These are phyloP conservation scores for Macrosiphum euphorbiae DNA, from an alignment of 2,888 invertebrate genomes.

Conservation along the genomic window DNA sequence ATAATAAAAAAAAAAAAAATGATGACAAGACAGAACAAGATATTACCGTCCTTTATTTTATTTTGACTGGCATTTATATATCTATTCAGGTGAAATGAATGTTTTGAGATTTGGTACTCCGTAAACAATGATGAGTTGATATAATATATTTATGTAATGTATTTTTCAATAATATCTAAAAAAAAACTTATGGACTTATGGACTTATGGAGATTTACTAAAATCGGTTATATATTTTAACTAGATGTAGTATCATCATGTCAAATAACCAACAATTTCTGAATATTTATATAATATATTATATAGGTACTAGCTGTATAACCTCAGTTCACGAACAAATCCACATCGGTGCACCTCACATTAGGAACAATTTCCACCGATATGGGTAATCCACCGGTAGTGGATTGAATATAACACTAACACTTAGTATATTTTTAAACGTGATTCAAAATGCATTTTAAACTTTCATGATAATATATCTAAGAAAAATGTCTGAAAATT, in stretches of 20 bases:
- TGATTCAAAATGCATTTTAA: neutral
- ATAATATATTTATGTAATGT: neutral
- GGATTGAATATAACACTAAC: neutral
- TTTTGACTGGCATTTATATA: constrained; percentile 17
- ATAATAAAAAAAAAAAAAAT: constrained; percentile 8
- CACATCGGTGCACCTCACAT: neutral
- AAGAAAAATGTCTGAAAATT: neutral
- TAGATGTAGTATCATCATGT: neutral
- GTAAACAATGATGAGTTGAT: neutral
- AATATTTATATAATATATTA: neutral
- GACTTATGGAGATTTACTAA: neutral
- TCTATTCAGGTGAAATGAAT: constrained; percentile 38
- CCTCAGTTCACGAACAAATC: neutral
- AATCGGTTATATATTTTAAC: neutral
- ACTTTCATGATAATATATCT: neutral
- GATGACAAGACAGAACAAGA: constrained; percentile 41
- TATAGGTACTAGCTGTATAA: neutral
- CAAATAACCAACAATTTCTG: neutral
- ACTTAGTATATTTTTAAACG: neutral
- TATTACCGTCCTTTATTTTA: constrained; percentile 30
- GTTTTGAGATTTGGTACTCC: constrained; percentile 9
- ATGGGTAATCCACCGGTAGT: neutral
- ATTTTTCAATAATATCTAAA: neutral
- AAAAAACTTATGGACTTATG: neutral
- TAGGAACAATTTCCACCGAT: neutral